Base-by-base conservation (phyloP, 2,888 invertebrate genomes). In the Ditylenchus weischeri region DNA sequence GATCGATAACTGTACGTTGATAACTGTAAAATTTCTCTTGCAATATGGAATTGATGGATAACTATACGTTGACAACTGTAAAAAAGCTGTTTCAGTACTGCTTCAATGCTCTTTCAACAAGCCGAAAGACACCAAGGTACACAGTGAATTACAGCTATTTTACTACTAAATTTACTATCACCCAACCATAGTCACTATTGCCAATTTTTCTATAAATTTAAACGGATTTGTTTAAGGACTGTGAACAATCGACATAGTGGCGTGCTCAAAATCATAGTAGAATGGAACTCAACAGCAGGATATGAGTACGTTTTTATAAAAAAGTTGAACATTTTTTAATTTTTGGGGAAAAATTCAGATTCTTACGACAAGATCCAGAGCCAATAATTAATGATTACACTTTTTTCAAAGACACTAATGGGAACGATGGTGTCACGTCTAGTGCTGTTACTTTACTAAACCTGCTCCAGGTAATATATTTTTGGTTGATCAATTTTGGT, bases 251-350 rank as follows among this genome's bases (percentile, higher is more conserved):
- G 54, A 54, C 54, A 43, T 43, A 43, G 54, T n/a, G 36, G 21
- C 6, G 57, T 47, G 6, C 43, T 67, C 23, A 48, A 61, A 50
- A 21, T 68, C n/a, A 50, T 68, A 15, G 54, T 68, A 43, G 68
- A 68, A 49, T 68, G 68, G 68, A 66, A 43, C 47, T 11, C 51
- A 13, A 48, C 58, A 19, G 47, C 62, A 19, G 58, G 43, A 5
- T 29, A 57, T 29, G 57, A 54, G 49, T 59, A 1, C 4, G 23
- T 59, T 19, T 21, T 59, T 5, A 6, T 5, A 7, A 13, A 19
- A 19, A 23, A 19, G 5, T 6, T 57, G n/a, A 6, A 23, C 6
- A 7, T 5, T n/a, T 29, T 59, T 23, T 38, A 19, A 38, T 6
- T 19, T 35, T 29, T 59, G 10, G 7, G 1, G 2, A 15, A 19